Percentiles rank a stretch among this genome's conserved stretches.
Evolutionary conservation across 1,140 invertebrate genomes (phyloP).

Genomic region (Brachionus rubens): DNA sequence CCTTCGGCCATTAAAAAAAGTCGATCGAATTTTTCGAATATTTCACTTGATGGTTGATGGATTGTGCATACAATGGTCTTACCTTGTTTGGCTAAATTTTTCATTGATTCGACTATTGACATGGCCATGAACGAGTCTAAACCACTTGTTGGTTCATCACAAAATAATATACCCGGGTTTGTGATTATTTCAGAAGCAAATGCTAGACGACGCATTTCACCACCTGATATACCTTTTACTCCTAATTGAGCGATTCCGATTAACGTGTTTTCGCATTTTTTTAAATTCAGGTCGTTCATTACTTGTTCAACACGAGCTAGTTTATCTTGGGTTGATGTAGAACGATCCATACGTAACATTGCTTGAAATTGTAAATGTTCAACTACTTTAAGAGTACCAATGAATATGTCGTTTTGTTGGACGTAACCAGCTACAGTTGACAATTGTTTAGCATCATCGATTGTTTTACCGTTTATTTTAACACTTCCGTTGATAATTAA

Average conservation of each 20-base stretch:
- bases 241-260: constrained; percentile 50
- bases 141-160: constrained; percentile 91
- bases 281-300: constrained; percentile 76
- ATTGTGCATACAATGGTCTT: constrained; percentile 90
- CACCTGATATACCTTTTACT: constrained; percentile 87
- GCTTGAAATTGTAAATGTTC: constrained; percentile 70
- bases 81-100: constrained; percentile 70
- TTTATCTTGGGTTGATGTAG: constrained; percentile 72
- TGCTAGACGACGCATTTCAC: constrained; percentile 88
- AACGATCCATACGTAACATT: constrained; percentile 81
- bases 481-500: constrained; percentile 70
- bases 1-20: constrained; percentile 86
- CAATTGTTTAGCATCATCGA: constrained; percentile 61
- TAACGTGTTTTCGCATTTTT: constrained; percentile 67
- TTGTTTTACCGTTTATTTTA: constrained; percentile 56
- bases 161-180: constrained; percentile 88
- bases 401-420: constrained; percentile 73
- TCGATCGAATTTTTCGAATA: constrained; percentile 85
- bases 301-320: constrained; percentile 82
- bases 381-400: constrained; percentile 63
- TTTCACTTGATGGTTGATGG: constrained; percentile 89
- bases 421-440: constrained; percentile 83
- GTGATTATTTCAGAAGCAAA: constrained; percentile 94
- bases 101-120: constrained; percentile 74
- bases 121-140: constrained; percentile 86